Evolutionary conservation across 2,797 vertebrate genomes (phyloP).

Genomic region (Oreochromis mossambicus): DNA sequence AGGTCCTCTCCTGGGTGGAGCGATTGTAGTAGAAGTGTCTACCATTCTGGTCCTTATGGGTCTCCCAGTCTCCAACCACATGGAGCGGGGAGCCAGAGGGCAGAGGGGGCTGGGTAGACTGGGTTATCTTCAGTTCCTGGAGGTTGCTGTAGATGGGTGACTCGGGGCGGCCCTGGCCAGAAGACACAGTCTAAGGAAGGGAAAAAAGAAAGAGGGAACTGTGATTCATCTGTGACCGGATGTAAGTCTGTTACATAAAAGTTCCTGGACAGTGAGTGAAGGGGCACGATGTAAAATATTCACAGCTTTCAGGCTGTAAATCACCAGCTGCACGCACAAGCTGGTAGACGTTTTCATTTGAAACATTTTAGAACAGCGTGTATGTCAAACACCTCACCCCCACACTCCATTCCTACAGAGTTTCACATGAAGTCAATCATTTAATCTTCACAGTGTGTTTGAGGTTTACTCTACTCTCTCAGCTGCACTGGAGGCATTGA

Average conservation of each 20-base stretch:
- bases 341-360: neutral
- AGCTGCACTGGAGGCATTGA: neutral
- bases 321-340: neutral
- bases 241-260: neutral
- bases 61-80: constrained; percentile 91
- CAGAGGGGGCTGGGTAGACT: constrained; percentile 81
- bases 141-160: constrained; percentile 96
- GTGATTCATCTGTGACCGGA: constrained; percentile 5
- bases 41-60: constrained; percentile 86
- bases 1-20: constrained; percentile 89
- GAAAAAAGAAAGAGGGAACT: neutral
- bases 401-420: neutral
- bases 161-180: constrained; percentile 84
- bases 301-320: neutral
- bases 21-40: constrained; percentile 92
- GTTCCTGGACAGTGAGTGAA: neutral
- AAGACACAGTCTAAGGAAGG: constrained; percentile 78
- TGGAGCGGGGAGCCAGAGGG: constrained; percentile 84
- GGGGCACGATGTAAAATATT: neutral
- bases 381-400: neutral
- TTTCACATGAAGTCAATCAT: neutral
- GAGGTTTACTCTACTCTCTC: neutral
- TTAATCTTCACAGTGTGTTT: neutral
- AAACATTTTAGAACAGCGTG: neutral
- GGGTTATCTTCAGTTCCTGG: constrained; percentile 94